Base-by-base conservation (phyloP, 2,113 vertebrate species). In the Otus sunia region DNA sequence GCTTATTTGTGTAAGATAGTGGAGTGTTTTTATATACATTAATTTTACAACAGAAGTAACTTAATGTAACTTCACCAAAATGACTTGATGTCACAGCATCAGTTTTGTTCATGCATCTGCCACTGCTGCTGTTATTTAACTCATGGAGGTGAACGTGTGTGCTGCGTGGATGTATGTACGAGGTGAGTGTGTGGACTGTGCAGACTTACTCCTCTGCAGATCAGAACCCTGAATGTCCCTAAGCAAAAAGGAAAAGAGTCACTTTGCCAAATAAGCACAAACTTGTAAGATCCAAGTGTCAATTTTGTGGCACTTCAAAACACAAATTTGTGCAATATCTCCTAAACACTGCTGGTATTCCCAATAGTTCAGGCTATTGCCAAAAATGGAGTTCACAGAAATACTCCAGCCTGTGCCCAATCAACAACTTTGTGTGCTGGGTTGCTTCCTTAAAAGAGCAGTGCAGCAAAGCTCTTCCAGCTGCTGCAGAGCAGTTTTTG, bases 361-460 rank as follows among this genome's bases (percentile, higher is more conserved):
- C 45, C 36, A 0, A 0, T 3, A 73, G 39, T 32, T 50, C 52
- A 30, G 34, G 34, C 36, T 62, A 12, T 17, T 67, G 52, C 49
- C 37, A 55, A 36, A 82, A 34, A 10, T 5, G 16, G 63, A 43
- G 45, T 25, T 29, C 52, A 19, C 25, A 71, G 36, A 50, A 56
- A 5, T 9, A 22, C 16, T 21, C 32, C 11, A 55, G 55, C 15
- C 6, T 5, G 22, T 5, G 2, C n/a, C 39, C 20, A 60, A 39
- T 5, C 1, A 2, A 16, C 10, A 16, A 6, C 11, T 1, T 16
- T 34, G 1, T 12, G 13, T 13, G 50, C 49, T 60, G 32, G 37
- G 11, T 2, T 69, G 60, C 49, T 39, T 74, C 45, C 56, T 41
- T 23, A 23, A 30, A 30, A 56, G 32, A 73, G 13, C 9, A 58